Evolutionary conservation across 2,113 vertebrate genomes (phyloP), one percentile per base, ranked within the genome.

Genomic region (Takifugu flavidus): DNA sequence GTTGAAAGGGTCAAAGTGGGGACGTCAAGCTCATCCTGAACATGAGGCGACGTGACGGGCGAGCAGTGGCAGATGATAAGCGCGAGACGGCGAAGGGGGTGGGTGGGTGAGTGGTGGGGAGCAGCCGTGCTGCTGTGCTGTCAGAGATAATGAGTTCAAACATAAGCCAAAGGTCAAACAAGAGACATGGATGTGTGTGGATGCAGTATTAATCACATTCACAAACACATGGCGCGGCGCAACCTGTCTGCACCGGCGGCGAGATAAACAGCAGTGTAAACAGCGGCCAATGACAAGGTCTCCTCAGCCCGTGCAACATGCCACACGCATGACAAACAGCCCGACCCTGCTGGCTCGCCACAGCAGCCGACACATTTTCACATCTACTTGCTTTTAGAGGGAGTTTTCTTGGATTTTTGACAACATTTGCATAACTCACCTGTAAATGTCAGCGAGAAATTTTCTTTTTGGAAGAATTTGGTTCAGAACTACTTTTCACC

Each of bases 71-170:
- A 55, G 83, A 67, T 66, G 82, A 86, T 85, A 85, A 85, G 74
- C 78, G 49, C 56, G 1, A 4, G 53, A 10, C 34, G 31, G 6
- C 6, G 31, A 5, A 3, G 5, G 8, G 11, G 43, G 43, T 45
- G 43, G 43, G 45, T 14, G 45, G 45, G 45, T 7, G 45, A 14
- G 13, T 14, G 45, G 45, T 60, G 74, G 72, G 64, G 62, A 70
- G 56, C 57, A 50, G 15, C 56, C 56, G 45, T 60, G 72, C 46
- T 7, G 59, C 62, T 61, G 70, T 43, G 67, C 67, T 75, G 67
- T 67, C 74, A 67, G 34, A 84, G 82, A 81, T 86, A 89, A 90
- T 76, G 72, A 70, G 83, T 84, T 86, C 72, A 79, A 70, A 78
- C 80, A 67, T 57, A 54, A 53, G 47, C 59, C 60, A 85, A 74